phyloP scores from a whole-genome alignment of 2,797 vertebrate species.

The Enteromius paludinosus region DNA sequence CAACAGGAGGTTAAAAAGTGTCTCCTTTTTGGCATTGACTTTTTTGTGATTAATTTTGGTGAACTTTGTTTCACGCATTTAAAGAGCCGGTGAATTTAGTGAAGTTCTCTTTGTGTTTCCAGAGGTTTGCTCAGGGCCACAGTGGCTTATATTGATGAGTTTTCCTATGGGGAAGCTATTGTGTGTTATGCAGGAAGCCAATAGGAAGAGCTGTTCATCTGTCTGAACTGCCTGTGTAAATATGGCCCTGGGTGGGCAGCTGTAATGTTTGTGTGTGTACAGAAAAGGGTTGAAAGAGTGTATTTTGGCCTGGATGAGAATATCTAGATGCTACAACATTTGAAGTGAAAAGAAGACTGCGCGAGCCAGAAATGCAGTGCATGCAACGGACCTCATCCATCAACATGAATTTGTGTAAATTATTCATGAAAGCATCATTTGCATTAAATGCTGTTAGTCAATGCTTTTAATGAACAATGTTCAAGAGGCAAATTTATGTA shows the following conservation, averaged over 20 bases:
- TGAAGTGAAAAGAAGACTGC: background rate
- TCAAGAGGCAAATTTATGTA: background rate
- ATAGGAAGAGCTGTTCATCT: conserved; percentile 55
- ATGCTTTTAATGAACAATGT: background rate
- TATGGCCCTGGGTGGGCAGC: conserved; percentile 16
- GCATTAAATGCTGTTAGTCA: background rate
- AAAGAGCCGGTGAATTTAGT: background rate
- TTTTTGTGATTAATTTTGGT: too few species aligned
- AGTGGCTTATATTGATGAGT: conserved; percentile 49
- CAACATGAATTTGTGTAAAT: background rate
- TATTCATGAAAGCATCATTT: background rate
- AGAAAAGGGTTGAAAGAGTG: background rate
- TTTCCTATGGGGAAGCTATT: conserved; percentile 60
- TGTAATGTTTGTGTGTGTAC: background rate
- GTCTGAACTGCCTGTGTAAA: conserved; percentile 58
- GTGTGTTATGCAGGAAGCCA: conserved; percentile 60
- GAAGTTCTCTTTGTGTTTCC: conserved; percentile 4
- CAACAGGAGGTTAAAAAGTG: background rate
- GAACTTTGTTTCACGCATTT: background rate
- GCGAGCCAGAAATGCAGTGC: background rate
- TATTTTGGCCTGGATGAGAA: background rate
- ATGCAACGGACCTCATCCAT: background rate
- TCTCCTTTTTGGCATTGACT: background rate
- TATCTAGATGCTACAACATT: background rate
- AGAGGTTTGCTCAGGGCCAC: conserved; percentile 31